Percentiles rank a stretch among this genome's conserved stretches.
phyloP scores from a whole-genome alignment of 2,888 invertebrate genomes.

The Iphiclides podalirius region DNA sequence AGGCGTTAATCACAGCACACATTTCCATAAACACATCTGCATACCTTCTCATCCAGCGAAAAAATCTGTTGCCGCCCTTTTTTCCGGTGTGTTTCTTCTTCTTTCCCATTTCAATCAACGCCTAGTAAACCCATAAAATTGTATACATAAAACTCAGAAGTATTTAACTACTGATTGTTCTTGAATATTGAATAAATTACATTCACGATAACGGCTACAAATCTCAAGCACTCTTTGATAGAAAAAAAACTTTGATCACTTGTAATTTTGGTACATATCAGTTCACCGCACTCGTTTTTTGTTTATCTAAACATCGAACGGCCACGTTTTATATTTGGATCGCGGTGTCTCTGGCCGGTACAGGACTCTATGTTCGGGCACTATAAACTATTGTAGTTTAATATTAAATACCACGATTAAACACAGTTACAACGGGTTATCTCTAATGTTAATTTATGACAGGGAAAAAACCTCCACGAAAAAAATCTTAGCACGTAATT shows the following conservation, averaged over 20 bases:
- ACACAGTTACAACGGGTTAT: conserved; percentile 2
- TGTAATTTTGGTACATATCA: conserved; percentile 16
- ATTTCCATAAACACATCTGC: conserved; percentile 13
- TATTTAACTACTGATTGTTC: background rate
- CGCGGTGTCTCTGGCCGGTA: conserved; percentile 51
- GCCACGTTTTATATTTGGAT: conserved; percentile 38
- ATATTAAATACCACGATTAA: conserved; percentile 26
- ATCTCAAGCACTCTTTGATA: conserved; percentile 30
- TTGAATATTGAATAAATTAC: conserved; percentile 25
- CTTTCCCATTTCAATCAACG: conserved; percentile 60
- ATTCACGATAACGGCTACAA: conserved; percentile 34
- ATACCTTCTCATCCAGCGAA: conserved; percentile 75
- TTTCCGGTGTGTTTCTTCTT: conserved; percentile 70
- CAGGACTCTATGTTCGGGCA: conserved; percentile 61
- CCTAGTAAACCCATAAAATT: conserved; percentile 43
- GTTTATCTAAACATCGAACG: conserved; percentile 43
- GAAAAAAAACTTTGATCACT: conserved; percentile 27
- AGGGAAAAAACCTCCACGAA: background rate
- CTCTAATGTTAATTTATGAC: conserved; percentile 9
- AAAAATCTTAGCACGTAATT: conserved; percentile 8
- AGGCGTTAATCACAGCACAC: conserved; percentile 5
- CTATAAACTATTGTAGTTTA: conserved; percentile 39
- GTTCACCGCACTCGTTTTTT: conserved; percentile 36
- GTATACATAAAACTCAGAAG: conserved; percentile 23
- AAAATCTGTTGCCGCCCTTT: conserved; percentile 66